Base-by-base conservation (phyloP, 1,140 invertebrate genomes). In the Drosophila hydei region DNA sequence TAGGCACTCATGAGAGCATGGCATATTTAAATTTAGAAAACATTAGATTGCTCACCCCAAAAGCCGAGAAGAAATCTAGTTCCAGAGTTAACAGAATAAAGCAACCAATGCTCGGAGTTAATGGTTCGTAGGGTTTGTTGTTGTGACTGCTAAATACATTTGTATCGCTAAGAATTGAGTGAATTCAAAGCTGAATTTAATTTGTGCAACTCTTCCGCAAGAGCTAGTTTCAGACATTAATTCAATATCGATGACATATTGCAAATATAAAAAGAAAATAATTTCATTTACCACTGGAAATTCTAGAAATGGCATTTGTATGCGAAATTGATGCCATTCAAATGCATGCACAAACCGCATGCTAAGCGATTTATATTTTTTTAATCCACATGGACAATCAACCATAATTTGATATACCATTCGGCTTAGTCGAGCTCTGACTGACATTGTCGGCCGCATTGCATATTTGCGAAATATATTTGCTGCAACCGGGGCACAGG, bases 401-500 rank as follows among this genome's bases (percentile, higher is more conserved):
- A 56, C 51, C 50, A 38, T 50, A 62, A 69, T 61, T 69, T 61
- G 51, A 45, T 47, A 70, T 21, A 16, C 4, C 30, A 48, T 51
- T 48, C 58, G 16, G 25, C 21, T 48, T 23, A 62, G 59, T 40
- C 12, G 14, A 51, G 47, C 16, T 55, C 43, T 12, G 30, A 62
- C 48, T 69, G 55, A 68, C 61, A 72, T 45, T 72, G 69, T 67
- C 40, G 52, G 14, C 16, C 16, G n/a, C 5, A 45, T 36, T 69
- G 14, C 27, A 42, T 43, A 33, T 51, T 16, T 45, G 30, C 16
- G 9, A 43, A 43, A 59, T 30, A 23, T 12, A 48, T 48, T 40
- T 40, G 11, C 12, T 12, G 21, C 45, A 47, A 23, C 14, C 4
- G 21, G 5, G 2, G 19, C 8, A 9, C 2, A 11, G 2, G 4